phyloP scores from a whole-genome alignment of 2,888 invertebrate species.

The Nineta flava region DNA sequence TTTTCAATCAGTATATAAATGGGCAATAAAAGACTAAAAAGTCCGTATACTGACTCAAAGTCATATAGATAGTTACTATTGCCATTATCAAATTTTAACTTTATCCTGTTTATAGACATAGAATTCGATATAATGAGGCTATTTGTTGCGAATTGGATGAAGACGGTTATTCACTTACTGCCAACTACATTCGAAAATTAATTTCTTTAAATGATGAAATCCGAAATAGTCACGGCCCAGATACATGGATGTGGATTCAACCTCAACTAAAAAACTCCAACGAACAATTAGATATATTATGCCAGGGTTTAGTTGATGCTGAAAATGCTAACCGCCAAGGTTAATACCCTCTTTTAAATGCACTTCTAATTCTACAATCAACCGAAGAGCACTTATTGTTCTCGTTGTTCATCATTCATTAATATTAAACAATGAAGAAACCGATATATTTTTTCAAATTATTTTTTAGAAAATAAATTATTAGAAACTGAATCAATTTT shows the following conservation, averaged over 20 bases:
- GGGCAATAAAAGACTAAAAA: too few species aligned
- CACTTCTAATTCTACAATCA: too few species aligned
- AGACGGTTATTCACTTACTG: conserved; percentile 30
- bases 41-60: too few species aligned
- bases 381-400: too few species aligned
- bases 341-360: too few species aligned
- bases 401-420: too few species aligned
- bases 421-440: too few species aligned
- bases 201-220: conserved; percentile 37
- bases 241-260: conserved; percentile 28
- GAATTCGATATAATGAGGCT: conserved; percentile 35
- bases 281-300: conserved; percentile 20
- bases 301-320: conserved; percentile 15
- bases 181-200: conserved; percentile 34
- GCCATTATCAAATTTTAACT: too few species aligned
- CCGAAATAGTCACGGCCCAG: conserved; percentile 32
- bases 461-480: conserved; percentile 24
- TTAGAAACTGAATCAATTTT: conserved; percentile 30
- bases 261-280: conserved; percentile 20
- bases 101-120: too few species aligned
- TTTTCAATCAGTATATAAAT: too few species aligned
- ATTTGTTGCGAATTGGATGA: conserved; percentile 37
- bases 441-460: too few species aligned
- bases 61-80: too few species aligned
- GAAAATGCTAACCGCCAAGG: conserved; percentile 19